Evolutionary conservation across 2,113 vertebrate species (phyloP), one percentile per base, ranked within the genome.

Genomic region (Emydocephalus ijimae): DNA sequence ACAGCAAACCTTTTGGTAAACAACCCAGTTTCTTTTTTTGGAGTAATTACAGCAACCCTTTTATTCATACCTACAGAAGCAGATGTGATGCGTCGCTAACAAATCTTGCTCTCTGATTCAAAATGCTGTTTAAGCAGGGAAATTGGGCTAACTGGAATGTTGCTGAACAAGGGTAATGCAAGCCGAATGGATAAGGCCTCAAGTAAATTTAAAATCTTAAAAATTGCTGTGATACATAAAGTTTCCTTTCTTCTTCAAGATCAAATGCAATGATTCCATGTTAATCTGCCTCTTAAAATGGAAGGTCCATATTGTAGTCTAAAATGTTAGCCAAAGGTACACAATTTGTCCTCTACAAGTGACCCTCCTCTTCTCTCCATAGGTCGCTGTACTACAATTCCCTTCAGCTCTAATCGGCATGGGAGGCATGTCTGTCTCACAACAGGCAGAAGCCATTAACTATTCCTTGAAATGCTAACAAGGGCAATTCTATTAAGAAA

Each of bases 21-120:
- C 94, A 95, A 93, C 7, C 88, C 90, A 4, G 94, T 69, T 91
- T 55, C 69, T 90, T 87, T 39, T 89, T 74, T 93, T 93, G 52
- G 45, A 15, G 1, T 57, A 64, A 92, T 95, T 93, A 94, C 85
- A 89, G 15, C 91, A 92, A 39, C 34, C 23, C 89, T 85, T 88
- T 90, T 21, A 90, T 81, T 93, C 88, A 43, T 64, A 87, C 56
- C 92, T 64, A 64, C 81, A 93, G 81, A 89, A 74, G 52, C 69
- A 90, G 74, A 64, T 34, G 43, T 55, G 24, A 85, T 48, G 6
- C 64, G 11, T 56, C 89, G 1, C 85, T 34, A 64, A 50, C 89
- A 91, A 93, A 90, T 94, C 29, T 94, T 88, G 89, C 90, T 91
- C 57, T 90, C 89, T 93, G 91, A 48, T 9, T 7, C 81, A 23